Evolutionary conservation across 2,888 invertebrate species (phyloP), one percentile per base, ranked within the genome.

Genomic region (Germaria angustata): DNA sequence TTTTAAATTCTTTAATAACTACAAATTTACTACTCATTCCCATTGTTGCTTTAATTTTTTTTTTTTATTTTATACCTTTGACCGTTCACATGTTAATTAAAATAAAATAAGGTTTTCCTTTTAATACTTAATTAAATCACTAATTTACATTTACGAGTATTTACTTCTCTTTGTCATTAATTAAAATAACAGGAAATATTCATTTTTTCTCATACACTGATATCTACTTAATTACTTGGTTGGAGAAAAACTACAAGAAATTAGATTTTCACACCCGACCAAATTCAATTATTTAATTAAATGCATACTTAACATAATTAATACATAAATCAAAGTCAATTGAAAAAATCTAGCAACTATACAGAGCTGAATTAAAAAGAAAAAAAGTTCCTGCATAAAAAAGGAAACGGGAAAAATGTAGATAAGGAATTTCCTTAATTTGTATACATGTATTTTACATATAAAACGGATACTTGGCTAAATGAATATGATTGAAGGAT

Each of bases 261-360:
- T 63, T 73, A 49, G 22, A 61, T 81, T 78, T 77, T 69, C 72
- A 81, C 81, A 73, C 73, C 69, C 57, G 46, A 78, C 44, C 49
- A 76, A 80, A 76, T 80, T 77, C 68, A 84, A 84, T 82, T 82
- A 81, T 79, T 84, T 79, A 81, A 85, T 84, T 85, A 84, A 85
- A 84, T 80, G 66, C 82, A 77, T 84, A 72, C 75, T 81, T 71
- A 51, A 57, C 57, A 84, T 81, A 85, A 86, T 85, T 83, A 84
- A 82, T 63, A 32, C n/a, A 77, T 49, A 72, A 77, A 72, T 77
- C 61, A 77, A 68, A 55, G 17, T 41, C 36, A 61, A 44, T 55
- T 39, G 9, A 20, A 57, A 57, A 75, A 57, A 57, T 34, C 11
- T 55, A 41, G 34, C 4, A 61, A 22, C 11, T 39, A 24, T 28